phyloP scores from a whole-genome alignment of 2,113 vertebrate species.

The Pelusios castaneus region DNA sequence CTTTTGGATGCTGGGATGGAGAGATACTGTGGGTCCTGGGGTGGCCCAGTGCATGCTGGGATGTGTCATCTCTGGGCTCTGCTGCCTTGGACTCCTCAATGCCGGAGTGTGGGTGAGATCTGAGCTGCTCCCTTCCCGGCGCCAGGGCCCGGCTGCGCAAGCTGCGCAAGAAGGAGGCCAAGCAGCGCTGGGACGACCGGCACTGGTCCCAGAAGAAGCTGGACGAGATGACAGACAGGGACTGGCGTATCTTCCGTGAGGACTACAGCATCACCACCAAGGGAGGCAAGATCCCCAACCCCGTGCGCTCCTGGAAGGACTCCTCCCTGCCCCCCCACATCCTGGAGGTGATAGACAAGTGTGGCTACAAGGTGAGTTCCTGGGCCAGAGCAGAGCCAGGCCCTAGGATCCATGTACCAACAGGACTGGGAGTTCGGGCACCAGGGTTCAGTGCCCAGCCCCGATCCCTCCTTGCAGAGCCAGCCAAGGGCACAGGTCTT shows the following conservation, averaged over 20 bases:
- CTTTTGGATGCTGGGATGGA: not conserved
- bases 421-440: not conserved
- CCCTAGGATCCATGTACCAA: not conserved
- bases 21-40: not conserved
- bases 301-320: slow-evolving; percentile 98
- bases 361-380: slow-evolving; percentile 91
- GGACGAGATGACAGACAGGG: slow-evolving; percentile 97
- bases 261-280: slow-evolving; percentile 99
- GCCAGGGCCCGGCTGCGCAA: slow-evolving; percentile 90
- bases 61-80: not conserved
- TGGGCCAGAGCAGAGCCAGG: rapidly evolving
- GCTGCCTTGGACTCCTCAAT: too few species aligned
- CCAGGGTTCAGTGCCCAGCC: not conserved
- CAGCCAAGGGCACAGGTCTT: not conserved
- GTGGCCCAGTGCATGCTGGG: not conserved
- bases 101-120: not conserved
- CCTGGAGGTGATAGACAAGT: slow-evolving; percentile 97
- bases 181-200: slow-evolving; percentile 97
- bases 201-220: slow-evolving; percentile 99
- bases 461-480: not conserved
- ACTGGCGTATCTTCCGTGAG: slow-evolving; percentile 97
- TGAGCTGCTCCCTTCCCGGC: rapidly evolving
- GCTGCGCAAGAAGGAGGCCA: slow-evolving; percentile 96
- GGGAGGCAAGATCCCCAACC: slow-evolving; percentile 97
- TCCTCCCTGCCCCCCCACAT: slow-evolving; percentile 93